Percentiles rank a stretch among this genome's conserved stretches.
These are phyloP conservation scores for Cinclus mexicanus DNA, from an alignment of 2,113 vertebrate genomes.

Conservation along the genomic window DNA sequence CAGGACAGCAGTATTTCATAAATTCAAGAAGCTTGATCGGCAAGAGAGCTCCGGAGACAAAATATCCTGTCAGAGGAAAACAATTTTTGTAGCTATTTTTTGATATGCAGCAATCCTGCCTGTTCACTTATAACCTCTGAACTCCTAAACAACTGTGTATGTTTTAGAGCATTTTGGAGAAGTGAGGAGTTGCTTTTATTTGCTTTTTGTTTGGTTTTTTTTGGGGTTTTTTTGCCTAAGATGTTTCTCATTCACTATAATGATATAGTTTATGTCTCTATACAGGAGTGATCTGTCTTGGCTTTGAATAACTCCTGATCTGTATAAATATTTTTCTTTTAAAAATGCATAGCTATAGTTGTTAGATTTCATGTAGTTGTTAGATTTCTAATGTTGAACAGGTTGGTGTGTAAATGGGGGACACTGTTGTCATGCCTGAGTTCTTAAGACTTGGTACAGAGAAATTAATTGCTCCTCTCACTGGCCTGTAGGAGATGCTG, in stretches of 20 bases:
- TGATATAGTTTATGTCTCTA: neutral
- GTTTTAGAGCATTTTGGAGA: neutral
- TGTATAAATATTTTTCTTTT: neutral
- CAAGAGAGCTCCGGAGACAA: neutral
- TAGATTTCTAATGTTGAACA: neutral
- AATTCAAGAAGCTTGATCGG: neutral
- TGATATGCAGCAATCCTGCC: neutral
- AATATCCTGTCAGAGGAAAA: neutral
- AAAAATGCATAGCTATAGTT: neutral
- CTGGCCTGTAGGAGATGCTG: neutral
- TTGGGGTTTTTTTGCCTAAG: neutral
- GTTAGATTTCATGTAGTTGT: neutral
- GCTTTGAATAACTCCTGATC: neutral
- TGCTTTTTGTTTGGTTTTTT: neutral
- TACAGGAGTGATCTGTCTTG: neutral
- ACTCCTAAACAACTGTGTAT: neutral
- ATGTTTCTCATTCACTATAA: neutral
- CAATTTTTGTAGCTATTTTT: neutral
- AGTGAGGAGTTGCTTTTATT: neutral
- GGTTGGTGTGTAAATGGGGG: neutral
- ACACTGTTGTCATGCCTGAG: accelerated
- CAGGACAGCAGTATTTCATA: neutral
- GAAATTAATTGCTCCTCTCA: neutral
- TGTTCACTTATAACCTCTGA: neutral
- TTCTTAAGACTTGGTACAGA: neutral